Conservation (phyloP, 2,113 vertebrate genomes). For the Ardeotis arabs region DNA sequence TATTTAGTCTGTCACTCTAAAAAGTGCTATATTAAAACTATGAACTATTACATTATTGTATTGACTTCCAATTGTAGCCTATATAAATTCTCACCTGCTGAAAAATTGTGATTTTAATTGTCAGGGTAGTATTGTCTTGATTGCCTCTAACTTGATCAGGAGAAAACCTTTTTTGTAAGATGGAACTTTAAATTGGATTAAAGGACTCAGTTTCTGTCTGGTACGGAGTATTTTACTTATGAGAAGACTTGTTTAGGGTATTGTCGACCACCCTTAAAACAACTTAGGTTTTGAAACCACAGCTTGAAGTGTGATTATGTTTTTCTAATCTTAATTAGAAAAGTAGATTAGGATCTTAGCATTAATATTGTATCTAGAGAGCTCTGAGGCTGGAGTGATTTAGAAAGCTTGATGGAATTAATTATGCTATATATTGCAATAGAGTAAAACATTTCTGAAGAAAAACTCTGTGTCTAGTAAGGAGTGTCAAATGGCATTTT, state of each 20-base stretch:
- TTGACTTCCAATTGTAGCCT: not conserved
- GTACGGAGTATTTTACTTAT: not conserved
- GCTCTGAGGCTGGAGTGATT: not conserved
- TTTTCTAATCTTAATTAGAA: not conserved
- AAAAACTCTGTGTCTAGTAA: not conserved
- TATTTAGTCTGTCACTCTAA: not conserved
- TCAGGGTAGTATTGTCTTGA: not conserved
- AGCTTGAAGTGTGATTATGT: not conserved
- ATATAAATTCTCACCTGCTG: not conserved
- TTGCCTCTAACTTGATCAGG: not conserved
- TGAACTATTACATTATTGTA: not conserved
- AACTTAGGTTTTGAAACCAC: not conserved
- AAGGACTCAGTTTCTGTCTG: not conserved
- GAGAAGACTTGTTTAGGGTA: not conserved
- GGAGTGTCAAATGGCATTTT: not conserved
- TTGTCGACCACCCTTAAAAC: not conserved
- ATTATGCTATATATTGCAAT: not conserved
- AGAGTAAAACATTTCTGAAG: not conserved
- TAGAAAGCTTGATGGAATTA: not conserved
- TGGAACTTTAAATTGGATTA: not conserved
- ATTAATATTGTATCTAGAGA: not conserved
- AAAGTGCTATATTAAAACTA: not conserved
- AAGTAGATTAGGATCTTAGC: not conserved
- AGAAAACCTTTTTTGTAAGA: not conserved
- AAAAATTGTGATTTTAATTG: not conserved